Conservation (phyloP, 2,888 invertebrate species). For the Trichopria drosophilae region DNA sequence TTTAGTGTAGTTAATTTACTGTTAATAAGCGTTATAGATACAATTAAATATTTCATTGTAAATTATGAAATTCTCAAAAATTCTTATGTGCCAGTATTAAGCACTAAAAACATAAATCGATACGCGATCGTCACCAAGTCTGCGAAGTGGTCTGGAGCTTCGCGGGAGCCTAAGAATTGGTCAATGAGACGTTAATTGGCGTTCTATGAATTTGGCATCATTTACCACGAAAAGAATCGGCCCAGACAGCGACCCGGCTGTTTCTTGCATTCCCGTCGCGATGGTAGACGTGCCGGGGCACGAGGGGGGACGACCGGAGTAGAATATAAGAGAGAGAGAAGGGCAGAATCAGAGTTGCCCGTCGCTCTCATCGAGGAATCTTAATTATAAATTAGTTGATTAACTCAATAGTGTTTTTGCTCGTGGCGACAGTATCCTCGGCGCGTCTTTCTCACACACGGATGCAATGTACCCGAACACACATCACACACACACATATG, state of each 20-base stretch:
- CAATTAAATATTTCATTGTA: no score
- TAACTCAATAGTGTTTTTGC: slow-evolving; percentile 59
- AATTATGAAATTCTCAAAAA: no score
- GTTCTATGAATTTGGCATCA: slow-evolving; percentile 56
- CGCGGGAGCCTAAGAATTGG: no score
- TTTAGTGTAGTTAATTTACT: no score
- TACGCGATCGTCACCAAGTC: no score
- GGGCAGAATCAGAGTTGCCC: slow-evolving; percentile 20
- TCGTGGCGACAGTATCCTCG: slow-evolving; percentile 46
- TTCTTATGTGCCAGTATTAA: no score
- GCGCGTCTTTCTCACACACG: slow-evolving; percentile 33
- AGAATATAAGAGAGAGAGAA: slow-evolving; percentile 13
- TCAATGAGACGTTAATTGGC: slow-evolving; percentile 50
- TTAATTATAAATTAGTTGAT: slow-evolving; percentile 60
- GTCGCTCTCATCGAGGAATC: slow-evolving; percentile 52
- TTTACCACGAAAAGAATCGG: slow-evolving; percentile 54
- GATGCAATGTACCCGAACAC: no score
- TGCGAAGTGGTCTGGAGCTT: no score
- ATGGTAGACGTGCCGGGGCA: slow-evolving; percentile 23
- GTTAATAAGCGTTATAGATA: no score
- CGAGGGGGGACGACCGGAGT: slow-evolving; percentile 20
- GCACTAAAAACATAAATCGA: no score
- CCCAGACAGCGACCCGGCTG: slow-evolving; percentile 43
- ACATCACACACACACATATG: no score
- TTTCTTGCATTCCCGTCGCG: slow-evolving; percentile 41